These are phyloP conservation scores for Trematomus bernacchii DNA, from an alignment of 2,797 vertebrate species.

Conservation along the genomic window DNA sequence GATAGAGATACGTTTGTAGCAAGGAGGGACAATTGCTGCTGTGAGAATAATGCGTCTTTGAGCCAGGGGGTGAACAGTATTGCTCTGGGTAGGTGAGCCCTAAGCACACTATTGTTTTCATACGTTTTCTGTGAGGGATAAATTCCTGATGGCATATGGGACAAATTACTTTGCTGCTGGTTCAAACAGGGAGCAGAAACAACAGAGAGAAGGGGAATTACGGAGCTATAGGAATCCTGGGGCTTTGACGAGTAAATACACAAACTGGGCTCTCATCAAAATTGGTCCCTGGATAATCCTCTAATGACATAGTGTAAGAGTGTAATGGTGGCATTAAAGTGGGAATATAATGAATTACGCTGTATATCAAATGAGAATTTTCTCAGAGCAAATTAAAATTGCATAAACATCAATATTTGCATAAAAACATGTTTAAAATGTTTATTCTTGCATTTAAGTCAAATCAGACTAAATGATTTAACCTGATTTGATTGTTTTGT, in stretches of 20 bases:
- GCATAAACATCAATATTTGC: conserved; percentile 31
- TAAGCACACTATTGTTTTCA: conserved; percentile 74
- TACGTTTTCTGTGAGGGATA: conserved; percentile 63
- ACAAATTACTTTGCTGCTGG: conserved; percentile 70
- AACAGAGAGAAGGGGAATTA: conserved; percentile 56
- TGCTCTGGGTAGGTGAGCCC: conserved; percentile 59
- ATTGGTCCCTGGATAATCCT: conserved; percentile 70
- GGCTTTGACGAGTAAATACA: conserved; percentile 61
- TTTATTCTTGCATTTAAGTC: conserved; percentile 46
- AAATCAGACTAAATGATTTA: conserved; percentile 32
- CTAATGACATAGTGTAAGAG: conserved; percentile 74
- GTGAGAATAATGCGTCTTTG: conserved; percentile 53
- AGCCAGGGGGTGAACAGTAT: conserved; percentile 14
- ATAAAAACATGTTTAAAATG: conserved; percentile 51
- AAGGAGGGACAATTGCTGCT: conserved; percentile 41
- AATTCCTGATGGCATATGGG: conserved; percentile 77
- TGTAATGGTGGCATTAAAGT: conserved; percentile 68
- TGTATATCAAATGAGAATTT: conserved; percentile 62
- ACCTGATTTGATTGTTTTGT: conserved; percentile 32
- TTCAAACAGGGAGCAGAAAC: conserved; percentile 73
- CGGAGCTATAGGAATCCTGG: conserved; percentile 64
- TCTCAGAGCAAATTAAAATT: conserved; percentile 58
- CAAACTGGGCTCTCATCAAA: conserved; percentile 59
- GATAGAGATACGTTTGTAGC: conserved; percentile 44
- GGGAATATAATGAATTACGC: conserved; percentile 57